Conservation (phyloP, 2,888 invertebrate species). For the Cecidostiba fungosa region DNA sequence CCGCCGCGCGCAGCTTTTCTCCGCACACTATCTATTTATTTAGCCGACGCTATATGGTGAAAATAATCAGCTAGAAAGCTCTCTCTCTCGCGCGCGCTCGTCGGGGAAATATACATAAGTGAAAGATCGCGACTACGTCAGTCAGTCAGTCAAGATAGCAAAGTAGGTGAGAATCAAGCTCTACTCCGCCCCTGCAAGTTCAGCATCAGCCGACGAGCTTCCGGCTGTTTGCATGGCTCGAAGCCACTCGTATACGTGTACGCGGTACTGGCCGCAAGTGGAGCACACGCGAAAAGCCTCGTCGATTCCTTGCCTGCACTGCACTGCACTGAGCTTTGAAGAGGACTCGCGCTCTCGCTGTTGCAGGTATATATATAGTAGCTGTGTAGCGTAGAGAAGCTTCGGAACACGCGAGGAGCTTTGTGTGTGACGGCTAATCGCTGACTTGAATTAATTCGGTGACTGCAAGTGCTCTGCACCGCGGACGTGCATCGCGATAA, state of each 20-base stretch:
- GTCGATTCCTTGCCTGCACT: not conserved
- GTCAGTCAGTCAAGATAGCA: conserved; percentile 65
- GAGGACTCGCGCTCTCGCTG: not conserved
- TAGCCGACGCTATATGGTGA: not conserved
- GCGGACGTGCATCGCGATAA: conserved; percentile 61
- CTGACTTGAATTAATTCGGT: conserved; percentile 75
- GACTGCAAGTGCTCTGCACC: conserved; percentile 73
- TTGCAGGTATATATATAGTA: not conserved
- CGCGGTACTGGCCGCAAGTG: conserved; percentile 62
- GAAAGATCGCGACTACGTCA: conserved; percentile 24
- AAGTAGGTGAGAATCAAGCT: conserved; percentile 55
- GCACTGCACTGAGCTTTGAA: not conserved
- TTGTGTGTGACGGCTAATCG: conserved; percentile 72
- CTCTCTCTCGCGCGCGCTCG: not conserved
- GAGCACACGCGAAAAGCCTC: conserved; percentile 52
- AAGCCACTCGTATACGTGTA: conserved; percentile 74
- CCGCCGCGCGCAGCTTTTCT: not conserved
- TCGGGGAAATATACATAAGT: not conserved
- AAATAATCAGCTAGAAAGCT: conserved; percentile 2
- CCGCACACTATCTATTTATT: not conserved
- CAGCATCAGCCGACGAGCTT: conserved; percentile 69
- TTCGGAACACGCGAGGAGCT: conserved; percentile 43
- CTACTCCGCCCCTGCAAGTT: not conserved
- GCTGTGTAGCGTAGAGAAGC: not conserved
- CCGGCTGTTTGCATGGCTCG: conserved; percentile 75